A percentile compares a stretch with the other conserved stretches of the same genome.
Evolutionary conservation across 2,888 invertebrate genomes (phyloP).

Genomic region (Pseudococcus longispinus): DNA sequence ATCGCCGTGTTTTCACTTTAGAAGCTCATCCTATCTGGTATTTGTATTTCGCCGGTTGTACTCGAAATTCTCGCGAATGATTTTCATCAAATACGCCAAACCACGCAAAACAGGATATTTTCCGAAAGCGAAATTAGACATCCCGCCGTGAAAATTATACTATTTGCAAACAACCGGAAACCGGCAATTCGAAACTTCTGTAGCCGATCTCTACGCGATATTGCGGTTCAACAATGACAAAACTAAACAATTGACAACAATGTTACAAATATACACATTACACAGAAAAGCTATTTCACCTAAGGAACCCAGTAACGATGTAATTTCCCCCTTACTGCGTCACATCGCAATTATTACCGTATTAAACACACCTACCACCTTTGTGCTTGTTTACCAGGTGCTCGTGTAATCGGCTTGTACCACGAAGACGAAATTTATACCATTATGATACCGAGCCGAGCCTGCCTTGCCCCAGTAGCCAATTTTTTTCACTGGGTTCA

Average conservation of each 20-base stretch:
- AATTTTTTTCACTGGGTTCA: not conserved
- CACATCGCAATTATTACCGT: not conserved
- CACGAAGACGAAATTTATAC: not conserved
- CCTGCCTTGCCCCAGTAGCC: not conserved
- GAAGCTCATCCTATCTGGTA: not conserved
- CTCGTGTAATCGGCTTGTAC: not conserved
- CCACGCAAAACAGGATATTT: conserved; percentile 34
- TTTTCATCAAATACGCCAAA: not conserved
- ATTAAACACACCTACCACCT: conserved; percentile 42
- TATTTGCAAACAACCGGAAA: conserved; percentile 55
- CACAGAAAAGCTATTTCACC: conserved; percentile 10
- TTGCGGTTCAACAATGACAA: conserved; percentile 48
- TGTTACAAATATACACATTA: conserved; percentile 48
- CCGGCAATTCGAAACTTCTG: conserved; percentile 53
- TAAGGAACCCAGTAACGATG: conserved; percentile 51
- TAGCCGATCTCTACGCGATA: conserved; percentile 41
- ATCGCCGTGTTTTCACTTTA: too few species aligned
- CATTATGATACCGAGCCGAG: not conserved
- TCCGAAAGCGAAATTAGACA: conserved; percentile 29
- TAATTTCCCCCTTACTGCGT: conserved; percentile 48
- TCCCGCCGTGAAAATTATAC: conserved; percentile 55
- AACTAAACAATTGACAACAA: conserved; percentile 48
- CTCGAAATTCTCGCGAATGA: not conserved
- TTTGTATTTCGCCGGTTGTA: not conserved
- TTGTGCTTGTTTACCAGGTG: conserved; percentile 37